A percentile compares a stretch with the other conserved stretches of the same genome.
Evolutionary conservation across 2,113 vertebrate species (phyloP).

Genomic region (Pygoscelis adeliae): DNA sequence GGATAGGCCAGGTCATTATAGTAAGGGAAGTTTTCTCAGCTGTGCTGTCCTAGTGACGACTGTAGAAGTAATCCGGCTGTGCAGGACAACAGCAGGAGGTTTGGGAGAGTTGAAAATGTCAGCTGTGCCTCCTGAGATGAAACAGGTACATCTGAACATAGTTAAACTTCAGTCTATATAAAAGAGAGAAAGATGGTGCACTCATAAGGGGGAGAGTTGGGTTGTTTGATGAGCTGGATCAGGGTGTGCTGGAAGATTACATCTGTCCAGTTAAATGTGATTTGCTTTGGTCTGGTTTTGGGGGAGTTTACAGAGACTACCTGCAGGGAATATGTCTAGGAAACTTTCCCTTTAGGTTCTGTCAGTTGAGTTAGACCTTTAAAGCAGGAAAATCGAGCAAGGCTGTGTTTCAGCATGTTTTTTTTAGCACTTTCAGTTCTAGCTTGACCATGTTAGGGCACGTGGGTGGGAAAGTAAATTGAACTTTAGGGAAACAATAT

Average conservation of each 20-base stretch:
- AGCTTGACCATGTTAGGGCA: not conserved
- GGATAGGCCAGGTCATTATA: not conserved
- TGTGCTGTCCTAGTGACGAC: not conserved
- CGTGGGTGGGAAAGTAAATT: not conserved
- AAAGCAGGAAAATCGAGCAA: not conserved
- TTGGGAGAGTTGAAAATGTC: not conserved
- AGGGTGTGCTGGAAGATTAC: not conserved
- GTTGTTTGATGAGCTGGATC: not conserved
- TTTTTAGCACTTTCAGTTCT: not conserved
- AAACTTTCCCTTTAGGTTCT: not conserved
- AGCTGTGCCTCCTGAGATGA: not conserved
- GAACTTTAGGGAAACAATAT: not conserved
- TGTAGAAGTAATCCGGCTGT: not conserved
- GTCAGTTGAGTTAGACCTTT: not conserved
- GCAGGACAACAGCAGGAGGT: not conserved
- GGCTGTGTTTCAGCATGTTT: rapidly evolving
- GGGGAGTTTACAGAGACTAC: not conserved
- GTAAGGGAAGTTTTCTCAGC: not conserved
- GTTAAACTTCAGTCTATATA: not conserved
- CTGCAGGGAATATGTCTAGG: not conserved
- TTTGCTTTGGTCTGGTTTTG: not conserved
- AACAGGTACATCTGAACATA: not conserved
- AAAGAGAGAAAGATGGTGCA: not conserved
- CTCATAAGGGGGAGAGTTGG: not conserved
- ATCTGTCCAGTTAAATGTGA: not conserved